Evolutionary conservation across 2,888 invertebrate genomes (phyloP).

Genomic region (Andrena minutula): DNA sequence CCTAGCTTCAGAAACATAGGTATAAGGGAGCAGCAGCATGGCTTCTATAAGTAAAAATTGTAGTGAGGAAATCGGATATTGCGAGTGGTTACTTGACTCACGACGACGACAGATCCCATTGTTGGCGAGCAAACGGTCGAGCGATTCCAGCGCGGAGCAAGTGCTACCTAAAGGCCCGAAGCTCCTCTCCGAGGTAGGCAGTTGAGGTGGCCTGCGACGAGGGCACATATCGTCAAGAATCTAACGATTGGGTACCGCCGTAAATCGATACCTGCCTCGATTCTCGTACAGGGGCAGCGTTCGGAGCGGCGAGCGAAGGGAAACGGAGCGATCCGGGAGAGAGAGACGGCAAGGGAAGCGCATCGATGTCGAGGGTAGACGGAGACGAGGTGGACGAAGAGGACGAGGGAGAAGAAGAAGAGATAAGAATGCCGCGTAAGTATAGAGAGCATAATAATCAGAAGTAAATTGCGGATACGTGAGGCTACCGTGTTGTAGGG

Average conservation of each 20-base stretch:
- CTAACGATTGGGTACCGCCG: slow-evolving; percentile 55
- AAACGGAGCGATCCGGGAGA: slow-evolving; percentile 4
- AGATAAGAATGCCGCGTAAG: slow-evolving; percentile 78
- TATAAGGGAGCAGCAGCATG: too few species aligned
- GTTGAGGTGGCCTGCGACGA: slow-evolving; percentile 17
- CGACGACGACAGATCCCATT: not conserved
- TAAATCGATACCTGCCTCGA: slow-evolving; percentile 66
- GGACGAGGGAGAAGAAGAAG: slow-evolving; percentile 39
- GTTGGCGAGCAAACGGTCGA: not conserved
- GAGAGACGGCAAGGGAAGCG: slow-evolving; percentile 15
- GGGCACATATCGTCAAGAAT: slow-evolving; percentile 45
- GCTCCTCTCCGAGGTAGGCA: not conserved
- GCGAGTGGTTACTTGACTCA: too few species aligned
- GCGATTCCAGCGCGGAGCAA: slow-evolving; percentile 1
- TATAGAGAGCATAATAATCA: slow-evolving; percentile 84
- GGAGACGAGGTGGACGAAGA: slow-evolving; percentile 22
- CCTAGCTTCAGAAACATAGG: too few species aligned
- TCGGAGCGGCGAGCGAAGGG: slow-evolving; percentile 1
- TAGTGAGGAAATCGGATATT: too few species aligned
- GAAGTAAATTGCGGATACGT: slow-evolving; percentile 85
- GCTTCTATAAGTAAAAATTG: too few species aligned
- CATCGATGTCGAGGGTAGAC: slow-evolving; percentile 15
- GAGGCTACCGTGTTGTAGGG: slow-evolving; percentile 83
- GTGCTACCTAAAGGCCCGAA: slow-evolving; percentile 3
- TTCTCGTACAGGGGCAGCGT: slow-evolving; percentile 45